phyloP scores from a whole-genome alignment of 2,888 invertebrate genomes.

The Dicranocentrus wangi region DNA sequence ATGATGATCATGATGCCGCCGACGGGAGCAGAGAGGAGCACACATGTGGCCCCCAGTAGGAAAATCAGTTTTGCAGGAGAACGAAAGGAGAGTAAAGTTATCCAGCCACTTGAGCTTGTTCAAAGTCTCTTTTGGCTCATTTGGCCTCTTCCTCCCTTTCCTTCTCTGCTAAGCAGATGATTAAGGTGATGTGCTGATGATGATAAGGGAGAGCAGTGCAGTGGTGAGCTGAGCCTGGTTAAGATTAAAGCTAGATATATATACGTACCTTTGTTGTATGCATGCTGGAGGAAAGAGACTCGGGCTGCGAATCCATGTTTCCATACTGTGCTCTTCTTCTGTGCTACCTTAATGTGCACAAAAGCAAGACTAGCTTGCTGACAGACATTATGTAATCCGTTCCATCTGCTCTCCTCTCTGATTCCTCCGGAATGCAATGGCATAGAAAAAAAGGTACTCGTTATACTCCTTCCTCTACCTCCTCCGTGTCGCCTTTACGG shows the following conservation, averaged over 20 bases:
- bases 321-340: slow-evolving; percentile 8
- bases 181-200: slow-evolving; percentile 57
- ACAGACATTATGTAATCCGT: slow-evolving; percentile 50
- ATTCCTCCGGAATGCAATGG: neutral
- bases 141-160: slow-evolving; percentile 9
- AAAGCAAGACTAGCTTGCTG: slow-evolving; percentile 37
- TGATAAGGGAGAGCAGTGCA: slow-evolving; percentile 26
- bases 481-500: too few species aligned
- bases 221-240: neutral
- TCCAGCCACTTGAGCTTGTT: slow-evolving; percentile 18
- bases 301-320: neutral
- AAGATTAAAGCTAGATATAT: too few species aligned
- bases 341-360: slow-evolving; percentile 4
- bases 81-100: neutral
- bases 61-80: neutral
- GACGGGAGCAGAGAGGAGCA: neutral
- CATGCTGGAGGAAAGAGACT: too few species aligned
- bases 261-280: too few species aligned
- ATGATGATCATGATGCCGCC: neutral
- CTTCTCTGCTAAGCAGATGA: slow-evolving; percentile 20
- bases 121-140: slow-evolving; percentile 38
- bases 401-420: slow-evolving; percentile 42
- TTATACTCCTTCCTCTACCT: neutral
- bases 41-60: slow-evolving; percentile 34
- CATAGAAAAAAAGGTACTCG: slow-evolving; percentile 14